Evolutionary conservation across 2,888 invertebrate genomes (phyloP).

Genomic region (Nymphalis c-album): DNA sequence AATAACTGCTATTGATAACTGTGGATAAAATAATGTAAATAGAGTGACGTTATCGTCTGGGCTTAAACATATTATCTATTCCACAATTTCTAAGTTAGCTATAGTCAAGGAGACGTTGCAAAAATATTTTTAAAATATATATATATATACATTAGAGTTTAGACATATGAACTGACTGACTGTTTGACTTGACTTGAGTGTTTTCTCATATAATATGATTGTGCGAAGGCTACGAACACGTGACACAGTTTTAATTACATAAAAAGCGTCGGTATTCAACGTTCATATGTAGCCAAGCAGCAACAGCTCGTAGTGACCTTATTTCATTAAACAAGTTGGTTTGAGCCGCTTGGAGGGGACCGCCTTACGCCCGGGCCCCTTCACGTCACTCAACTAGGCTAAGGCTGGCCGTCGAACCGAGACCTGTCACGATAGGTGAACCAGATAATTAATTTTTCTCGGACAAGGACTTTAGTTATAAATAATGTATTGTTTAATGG

Average conservation of each 20-base stretch:
- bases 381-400: conserved; percentile 78
- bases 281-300: conserved; percentile 32
- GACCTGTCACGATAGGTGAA: conserved; percentile 38
- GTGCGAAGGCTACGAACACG: not conserved
- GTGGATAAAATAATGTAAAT: too few species aligned
- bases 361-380: conserved; percentile 45
- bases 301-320: conserved; percentile 47
- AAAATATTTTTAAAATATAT: too few species aligned
- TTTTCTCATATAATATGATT: not conserved
- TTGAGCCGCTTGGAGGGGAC: conserved; percentile 52
- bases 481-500: too few species aligned
- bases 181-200: too few species aligned
- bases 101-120: too few species aligned
- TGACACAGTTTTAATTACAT: conserved; percentile 8
- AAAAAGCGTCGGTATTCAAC: conserved; percentile 30
- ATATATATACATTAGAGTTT: too few species aligned
- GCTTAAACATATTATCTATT: too few species aligned
- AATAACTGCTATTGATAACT: too few species aligned
- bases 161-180: too few species aligned
- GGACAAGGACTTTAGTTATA: not conserved
- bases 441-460: conserved; percentile 13
- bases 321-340: conserved; percentile 57
- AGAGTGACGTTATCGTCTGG: too few species aligned
- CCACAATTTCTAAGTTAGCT: too few species aligned
- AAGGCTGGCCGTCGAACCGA: conserved; percentile 76